phyloP scores from a whole-genome alignment of 1,140 invertebrate genomes.

The Drosophila kohkoa region DNA sequence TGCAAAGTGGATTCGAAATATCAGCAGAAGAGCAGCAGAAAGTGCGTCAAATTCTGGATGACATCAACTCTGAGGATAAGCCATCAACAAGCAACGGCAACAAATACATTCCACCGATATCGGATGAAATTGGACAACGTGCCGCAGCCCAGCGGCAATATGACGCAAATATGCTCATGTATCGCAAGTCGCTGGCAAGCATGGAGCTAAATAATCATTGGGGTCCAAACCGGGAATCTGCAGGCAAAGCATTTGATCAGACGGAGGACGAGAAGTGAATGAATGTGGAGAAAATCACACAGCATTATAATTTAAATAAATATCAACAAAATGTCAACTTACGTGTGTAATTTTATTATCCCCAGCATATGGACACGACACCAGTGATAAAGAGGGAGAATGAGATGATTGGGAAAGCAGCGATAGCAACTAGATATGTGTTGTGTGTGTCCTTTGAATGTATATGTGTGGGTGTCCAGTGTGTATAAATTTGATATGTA shows the following conservation, averaged over 20 bases:
- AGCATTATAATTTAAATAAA: slow-evolving; percentile 21
- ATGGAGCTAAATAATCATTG: slow-evolving; percentile 15
- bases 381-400: not conserved
- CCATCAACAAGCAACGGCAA: too few relatives aligned
- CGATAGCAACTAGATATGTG: not conserved
- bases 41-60: too few relatives aligned
- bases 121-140: not conserved
- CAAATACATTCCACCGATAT: not conserved
- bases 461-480: slow-evolving; percentile 12
- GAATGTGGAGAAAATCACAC: not conserved
- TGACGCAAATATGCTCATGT: slow-evolving; percentile 23
- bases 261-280: not conserved
- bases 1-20: too few relatives aligned
- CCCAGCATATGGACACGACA: slow-evolving; percentile 11
- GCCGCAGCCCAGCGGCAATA: slow-evolving; percentile 13
- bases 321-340: slow-evolving; percentile 20
- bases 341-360: slow-evolving; percentile 21
- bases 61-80: too few relatives aligned
- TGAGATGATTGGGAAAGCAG: not conserved
- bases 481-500: slow-evolving; percentile 2
- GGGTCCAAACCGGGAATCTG: not conserved
- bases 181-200: slow-evolving; percentile 21
- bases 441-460: not conserved
- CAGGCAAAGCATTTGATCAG: not conserved
- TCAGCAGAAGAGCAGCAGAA: too few relatives aligned